Conservation (phyloP, 2,888 invertebrate genomes). For the Mechanitis mazaeus region DNA sequence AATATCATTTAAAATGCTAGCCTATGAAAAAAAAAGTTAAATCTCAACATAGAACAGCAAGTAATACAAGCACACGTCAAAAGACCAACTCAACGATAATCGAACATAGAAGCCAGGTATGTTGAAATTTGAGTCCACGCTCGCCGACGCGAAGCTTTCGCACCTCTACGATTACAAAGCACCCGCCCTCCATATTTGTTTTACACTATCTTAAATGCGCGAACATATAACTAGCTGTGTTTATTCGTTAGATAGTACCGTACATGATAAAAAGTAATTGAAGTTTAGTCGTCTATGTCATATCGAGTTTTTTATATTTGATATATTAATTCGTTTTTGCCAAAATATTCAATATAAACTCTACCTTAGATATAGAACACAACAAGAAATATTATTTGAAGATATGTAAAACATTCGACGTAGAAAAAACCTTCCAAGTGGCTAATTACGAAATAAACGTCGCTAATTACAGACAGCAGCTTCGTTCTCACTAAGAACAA, state of each 20-base stretch:
- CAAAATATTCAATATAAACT: no score
- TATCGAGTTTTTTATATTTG: background rate
- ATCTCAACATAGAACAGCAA: background rate
- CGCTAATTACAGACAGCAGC: background rate
- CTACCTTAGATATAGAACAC: no score
- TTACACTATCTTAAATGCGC: slow-evolving; percentile 13
- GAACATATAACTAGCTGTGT: slow-evolving; percentile 5
- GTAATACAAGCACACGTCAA: background rate
- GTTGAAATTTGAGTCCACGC: slow-evolving; percentile 41
- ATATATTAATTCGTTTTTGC: no score
- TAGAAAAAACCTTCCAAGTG: background rate
- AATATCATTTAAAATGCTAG: no score
- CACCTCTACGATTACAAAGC: slow-evolving; percentile 26
- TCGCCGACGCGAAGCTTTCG: slow-evolving; percentile 36
- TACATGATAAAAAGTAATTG: slow-evolving; percentile 3
- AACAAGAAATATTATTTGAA: background rate
- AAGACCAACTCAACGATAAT: slow-evolving; percentile 7
- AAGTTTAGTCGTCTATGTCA: background rate
- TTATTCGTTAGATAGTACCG: background rate
- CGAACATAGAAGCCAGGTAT: slow-evolving; percentile 12
- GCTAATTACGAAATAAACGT: background rate
- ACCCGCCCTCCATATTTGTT: slow-evolving; percentile 25
- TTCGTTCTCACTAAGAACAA: slow-evolving; percentile 8
- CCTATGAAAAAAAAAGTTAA: no score
- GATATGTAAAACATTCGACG: background rate